Evolutionary conservation across 2,113 vertebrate species (phyloP).

Genomic region (Mobula hypostoma): DNA sequence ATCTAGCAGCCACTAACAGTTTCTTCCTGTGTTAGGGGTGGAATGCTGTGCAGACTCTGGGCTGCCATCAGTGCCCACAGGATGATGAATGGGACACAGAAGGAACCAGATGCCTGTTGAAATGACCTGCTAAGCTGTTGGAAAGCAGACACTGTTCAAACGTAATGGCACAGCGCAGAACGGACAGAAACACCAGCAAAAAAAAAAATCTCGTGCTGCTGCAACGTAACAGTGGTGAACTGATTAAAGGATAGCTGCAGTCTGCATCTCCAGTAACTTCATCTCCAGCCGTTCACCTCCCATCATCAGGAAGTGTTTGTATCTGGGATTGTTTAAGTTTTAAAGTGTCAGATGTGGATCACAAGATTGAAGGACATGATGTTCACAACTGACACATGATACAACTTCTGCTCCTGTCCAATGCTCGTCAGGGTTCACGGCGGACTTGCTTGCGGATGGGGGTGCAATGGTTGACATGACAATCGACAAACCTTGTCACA

Average conservation of each 20-base stretch:
- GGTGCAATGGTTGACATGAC: neutral
- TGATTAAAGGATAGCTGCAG: neutral
- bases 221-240: neutral
- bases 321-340: too few relatives aligned
- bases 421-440: neutral
- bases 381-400: neutral
- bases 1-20: neutral
- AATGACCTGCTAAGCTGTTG: neutral
- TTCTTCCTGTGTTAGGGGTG: constrained; percentile 57
- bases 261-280: too few relatives aligned
- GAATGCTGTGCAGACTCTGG: constrained; percentile 72
- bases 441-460: neutral
- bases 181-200: neutral
- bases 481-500: neutral
- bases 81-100: neutral
- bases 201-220: neutral
- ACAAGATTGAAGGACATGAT: too few relatives aligned
- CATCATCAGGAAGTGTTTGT: neutral
- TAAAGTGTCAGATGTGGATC: neutral
- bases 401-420: neutral
- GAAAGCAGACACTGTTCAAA: too few relatives aligned
- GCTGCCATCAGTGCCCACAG: constrained; percentile 53
- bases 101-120: too few relatives aligned
- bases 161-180: neutral
- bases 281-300: neutral